A percentile compares a stretch with the other conserved stretches of the same genome.
Conservation (phyloP, 2,113 vertebrate species). For the Paedocypris sp. region DNA sequence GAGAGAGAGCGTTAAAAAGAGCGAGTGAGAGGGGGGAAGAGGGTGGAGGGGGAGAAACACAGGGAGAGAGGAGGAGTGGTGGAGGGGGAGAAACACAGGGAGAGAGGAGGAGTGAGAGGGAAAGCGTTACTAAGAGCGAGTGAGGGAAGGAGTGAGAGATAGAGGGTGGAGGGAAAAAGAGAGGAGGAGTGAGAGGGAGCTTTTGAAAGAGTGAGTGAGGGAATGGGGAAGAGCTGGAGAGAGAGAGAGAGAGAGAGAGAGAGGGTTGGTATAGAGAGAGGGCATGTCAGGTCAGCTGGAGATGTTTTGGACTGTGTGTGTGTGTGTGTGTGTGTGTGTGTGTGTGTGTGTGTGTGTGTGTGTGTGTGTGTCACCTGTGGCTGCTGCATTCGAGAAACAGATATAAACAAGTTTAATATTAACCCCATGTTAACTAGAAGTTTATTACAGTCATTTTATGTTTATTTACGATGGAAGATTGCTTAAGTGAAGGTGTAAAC, state of each 20-base stretch:
- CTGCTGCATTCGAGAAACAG: slow-evolving; percentile 40
- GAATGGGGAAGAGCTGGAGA: no score
- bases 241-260: background rate
- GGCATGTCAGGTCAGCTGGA: background rate
- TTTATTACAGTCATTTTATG: no score
- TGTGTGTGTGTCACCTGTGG: slow-evolving; percentile 47
- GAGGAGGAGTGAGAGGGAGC: background rate
- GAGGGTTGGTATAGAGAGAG: no score
- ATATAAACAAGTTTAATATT: background rate
- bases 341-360: no score
- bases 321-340: no score
- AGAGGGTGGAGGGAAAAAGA: no score
- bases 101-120: no score
- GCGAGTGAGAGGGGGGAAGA: background rate
- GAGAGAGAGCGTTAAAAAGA: background rate
- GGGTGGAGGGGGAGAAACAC: background rate
- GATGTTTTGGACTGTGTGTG: no score
- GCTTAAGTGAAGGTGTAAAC: no score
- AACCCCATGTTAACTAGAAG: no score
- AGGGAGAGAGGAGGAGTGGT: background rate
- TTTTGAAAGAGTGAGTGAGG: no score
- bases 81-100: background rate
- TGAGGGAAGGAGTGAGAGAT: background rate
- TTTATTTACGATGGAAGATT: background rate
- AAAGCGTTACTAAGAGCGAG: no score